A percentile compares a stretch with the other conserved stretches of the same genome.
Evolutionary conservation across 2,113 vertebrate genomes (phyloP).

Genomic region (Lophotis ruficrista): DNA sequence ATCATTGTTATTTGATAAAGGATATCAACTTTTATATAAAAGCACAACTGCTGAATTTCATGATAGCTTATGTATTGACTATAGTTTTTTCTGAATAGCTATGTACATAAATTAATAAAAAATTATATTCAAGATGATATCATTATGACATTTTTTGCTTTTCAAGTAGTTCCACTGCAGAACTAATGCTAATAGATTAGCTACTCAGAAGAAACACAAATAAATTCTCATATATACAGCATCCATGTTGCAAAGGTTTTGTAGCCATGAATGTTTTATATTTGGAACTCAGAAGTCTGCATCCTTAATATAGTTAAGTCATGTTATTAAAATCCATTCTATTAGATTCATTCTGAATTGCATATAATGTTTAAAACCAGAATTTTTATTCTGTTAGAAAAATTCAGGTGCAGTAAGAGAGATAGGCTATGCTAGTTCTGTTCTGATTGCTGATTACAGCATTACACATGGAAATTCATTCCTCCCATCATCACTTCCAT

Average conservation of each 20-base stretch:
- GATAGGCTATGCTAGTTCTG: background rate
- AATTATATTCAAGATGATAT: background rate
- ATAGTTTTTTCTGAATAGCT: background rate
- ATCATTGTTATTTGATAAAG: constrained; percentile 1
- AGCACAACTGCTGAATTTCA: background rate
- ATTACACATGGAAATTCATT: background rate
- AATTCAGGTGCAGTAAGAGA: background rate
- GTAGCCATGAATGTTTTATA: constrained; percentile 20
- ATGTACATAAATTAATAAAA: background rate
- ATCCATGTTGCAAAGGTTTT: background rate
- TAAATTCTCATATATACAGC: background rate
- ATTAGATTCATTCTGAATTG: background rate
- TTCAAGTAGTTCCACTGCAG: constrained; percentile 43
- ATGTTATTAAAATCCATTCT: background rate
- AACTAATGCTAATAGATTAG: constrained; percentile 13
- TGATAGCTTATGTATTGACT: background rate
- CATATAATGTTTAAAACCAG: background rate
- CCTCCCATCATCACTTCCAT: background rate
- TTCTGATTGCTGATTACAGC: constrained; percentile 4
- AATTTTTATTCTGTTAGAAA: background rate
- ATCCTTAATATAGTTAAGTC: background rate
- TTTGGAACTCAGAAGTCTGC: background rate
- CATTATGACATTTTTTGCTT: constrained; percentile 25
- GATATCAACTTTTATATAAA: background rate
- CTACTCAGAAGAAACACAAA: background rate